Percentiles rank a stretch among this genome's conserved stretches.
These are phyloP conservation scores for Notospermus geniculatus DNA, from an alignment of 1,140 invertebrate species.

Conservation along the genomic window DNA sequence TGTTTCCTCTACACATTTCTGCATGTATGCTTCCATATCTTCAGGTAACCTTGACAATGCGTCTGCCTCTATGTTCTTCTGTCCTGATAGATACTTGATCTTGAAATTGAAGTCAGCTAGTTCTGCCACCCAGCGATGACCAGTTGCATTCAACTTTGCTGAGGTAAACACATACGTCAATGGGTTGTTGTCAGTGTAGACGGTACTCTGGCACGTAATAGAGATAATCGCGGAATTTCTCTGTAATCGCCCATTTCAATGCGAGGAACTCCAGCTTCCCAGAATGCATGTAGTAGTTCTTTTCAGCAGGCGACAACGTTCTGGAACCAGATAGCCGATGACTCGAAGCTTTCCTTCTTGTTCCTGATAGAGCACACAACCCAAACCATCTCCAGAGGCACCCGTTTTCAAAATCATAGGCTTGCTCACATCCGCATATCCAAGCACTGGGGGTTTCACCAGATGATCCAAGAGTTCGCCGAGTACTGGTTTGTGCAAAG, in stretches of 20 bases:
- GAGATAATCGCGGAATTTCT: conserved; percentile 16
- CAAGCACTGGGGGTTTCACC: conserved; percentile 29
- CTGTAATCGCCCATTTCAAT: conserved; percentile 22
- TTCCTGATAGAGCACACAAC: conserved; percentile 53
- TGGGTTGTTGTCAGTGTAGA: conserved; percentile 25
- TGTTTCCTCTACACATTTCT: too few species aligned
- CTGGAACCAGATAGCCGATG: conserved; percentile 26
- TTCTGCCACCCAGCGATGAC: conserved; percentile 17
- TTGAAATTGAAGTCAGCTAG: conserved; percentile 20
- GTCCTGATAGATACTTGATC: conserved; percentile 11
- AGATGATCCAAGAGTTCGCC: conserved; percentile 35
- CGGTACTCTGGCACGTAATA: conserved; percentile 20
- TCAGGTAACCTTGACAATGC: conserved; percentile 2
- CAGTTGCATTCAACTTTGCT: conserved; percentile 18
- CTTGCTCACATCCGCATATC: conserved; percentile 41
- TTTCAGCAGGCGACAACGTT: too few species aligned
- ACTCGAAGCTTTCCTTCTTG: conserved; percentile 19
- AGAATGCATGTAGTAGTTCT: conserved; percentile 20
- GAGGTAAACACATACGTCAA: conserved; percentile 18
- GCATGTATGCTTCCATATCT: too few species aligned
- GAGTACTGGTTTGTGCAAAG: conserved; percentile 13
- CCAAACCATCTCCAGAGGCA: conserved; percentile 52
- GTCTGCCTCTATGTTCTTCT: conserved; percentile 20
- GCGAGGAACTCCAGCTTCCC: conserved; percentile 26
- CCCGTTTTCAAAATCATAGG: conserved; percentile 54